Base-by-base conservation (phyloP, 2,888 invertebrate genomes). In the Machimus atricapillus region DNA sequence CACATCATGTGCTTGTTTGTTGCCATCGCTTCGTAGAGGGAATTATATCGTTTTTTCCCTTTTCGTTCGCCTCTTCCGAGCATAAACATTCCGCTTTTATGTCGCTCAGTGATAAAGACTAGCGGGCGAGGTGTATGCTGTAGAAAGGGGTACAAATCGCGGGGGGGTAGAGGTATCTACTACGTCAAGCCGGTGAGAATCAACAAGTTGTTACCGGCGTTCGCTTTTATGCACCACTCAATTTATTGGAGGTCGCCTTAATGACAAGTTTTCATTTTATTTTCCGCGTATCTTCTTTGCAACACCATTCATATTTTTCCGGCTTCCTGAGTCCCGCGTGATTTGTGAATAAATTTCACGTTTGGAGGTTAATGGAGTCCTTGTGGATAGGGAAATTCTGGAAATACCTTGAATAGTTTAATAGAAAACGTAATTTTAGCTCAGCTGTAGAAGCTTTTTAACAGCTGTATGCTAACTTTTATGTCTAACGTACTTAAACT, bases 131-230 rank as follows among this genome's bases (percentile, higher is more conserved):
- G 77, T 46, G 43, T 52, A 7, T 52, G n/a, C 16, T 7, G n/a
- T 52, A 19, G 52, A 46, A 46, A 46, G 43, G 43, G 43, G 43
- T 14, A 46, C 16, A 46, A 1, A 14, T 1, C 14, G 43, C 4
- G 43, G 43, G 43, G 40, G 12, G 52, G 52, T 52, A 5, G 14
- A 79, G 14, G n/a, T n/a, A n/a, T n/a, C 19, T 37, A 46, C 79
- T 40, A 79, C 79, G 46, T n/a, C 43, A 46, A 31, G 46, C 34
- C 43, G 43, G 43, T 19, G 66, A 37, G 83, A 83, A 83, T 66
- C 83, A 83, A 83, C 83, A 83, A 83, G 83, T 83, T 83, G 83
- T 83, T 83, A 83, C 83, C 83, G 83, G 83, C 43, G 66, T 66
- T 83, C 52, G 73, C 83, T 66, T 46, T 83, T 66, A 83, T 73